phyloP scores from a whole-genome alignment of 2,888 invertebrate genomes.

The Ichneumoninae sp. region DNA sequence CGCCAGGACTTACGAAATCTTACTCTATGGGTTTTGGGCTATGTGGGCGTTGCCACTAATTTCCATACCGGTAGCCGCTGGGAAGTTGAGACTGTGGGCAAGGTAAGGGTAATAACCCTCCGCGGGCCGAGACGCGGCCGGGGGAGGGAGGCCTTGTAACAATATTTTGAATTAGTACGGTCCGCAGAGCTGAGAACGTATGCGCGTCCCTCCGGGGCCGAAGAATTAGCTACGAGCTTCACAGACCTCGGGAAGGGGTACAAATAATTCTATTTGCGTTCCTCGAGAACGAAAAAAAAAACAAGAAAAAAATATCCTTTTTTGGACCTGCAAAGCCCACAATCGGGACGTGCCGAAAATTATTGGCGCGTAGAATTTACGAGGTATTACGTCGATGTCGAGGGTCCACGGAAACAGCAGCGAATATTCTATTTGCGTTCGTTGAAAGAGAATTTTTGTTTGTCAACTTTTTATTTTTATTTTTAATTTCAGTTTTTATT shows the following conservation, averaged over 20 bases:
- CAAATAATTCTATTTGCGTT: slow-evolving; percentile 3
- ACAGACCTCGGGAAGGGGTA: slow-evolving; percentile 20
- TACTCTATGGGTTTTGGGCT: slow-evolving; percentile 64
- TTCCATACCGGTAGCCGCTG: slow-evolving; percentile 68
- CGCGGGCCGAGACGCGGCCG: slow-evolving; percentile 14
- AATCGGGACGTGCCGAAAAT: slow-evolving; percentile 32
- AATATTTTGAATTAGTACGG: slow-evolving; percentile 63
- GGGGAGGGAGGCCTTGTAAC: slow-evolving; percentile 43
- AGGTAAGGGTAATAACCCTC: slow-evolving; percentile 52
- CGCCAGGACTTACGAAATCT: slow-evolving; percentile 55
- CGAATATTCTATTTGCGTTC: background rate
- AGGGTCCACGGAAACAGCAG: slow-evolving; percentile 11
- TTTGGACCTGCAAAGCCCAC: background rate
- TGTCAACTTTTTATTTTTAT: background rate
- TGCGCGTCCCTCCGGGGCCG: background rate
- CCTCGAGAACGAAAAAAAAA: background rate
- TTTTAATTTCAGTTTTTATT: background rate
- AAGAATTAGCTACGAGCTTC: slow-evolving; percentile 26
- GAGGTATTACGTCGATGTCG: background rate
- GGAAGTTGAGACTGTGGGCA: slow-evolving; percentile 57
- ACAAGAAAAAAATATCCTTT: background rate
- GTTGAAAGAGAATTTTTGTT: background rate
- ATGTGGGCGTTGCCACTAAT: slow-evolving; percentile 66
- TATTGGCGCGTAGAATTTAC: slow-evolving; percentile 3
- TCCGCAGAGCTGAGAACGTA: slow-evolving; percentile 31